phyloP scores from a whole-genome alignment of 1,140 invertebrate species.

The Drosophila triauraria region DNA sequence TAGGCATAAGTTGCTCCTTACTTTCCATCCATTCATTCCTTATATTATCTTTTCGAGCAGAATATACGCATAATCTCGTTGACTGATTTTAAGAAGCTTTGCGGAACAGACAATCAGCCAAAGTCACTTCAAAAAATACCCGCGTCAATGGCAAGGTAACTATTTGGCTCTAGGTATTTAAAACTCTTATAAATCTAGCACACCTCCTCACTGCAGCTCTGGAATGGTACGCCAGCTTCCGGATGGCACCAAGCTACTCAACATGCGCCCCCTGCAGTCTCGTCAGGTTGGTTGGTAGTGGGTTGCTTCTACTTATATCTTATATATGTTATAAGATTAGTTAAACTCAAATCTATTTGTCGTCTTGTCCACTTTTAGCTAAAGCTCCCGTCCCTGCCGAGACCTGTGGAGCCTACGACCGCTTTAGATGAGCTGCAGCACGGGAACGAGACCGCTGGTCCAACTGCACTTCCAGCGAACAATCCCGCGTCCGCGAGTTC shows the following conservation, averaged over 20 bases:
- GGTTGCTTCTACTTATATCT: not conserved
- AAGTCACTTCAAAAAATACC: constrained; percentile 78
- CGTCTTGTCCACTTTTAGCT: constrained; percentile 29
- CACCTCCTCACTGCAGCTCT: constrained; percentile 28
- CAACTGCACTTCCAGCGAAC: constrained; percentile 8
- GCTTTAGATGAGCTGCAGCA: constrained; percentile 51
- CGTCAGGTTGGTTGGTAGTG: constrained; percentile 53
- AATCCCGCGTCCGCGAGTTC: constrained; percentile 41
- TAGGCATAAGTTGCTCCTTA: not conserved
- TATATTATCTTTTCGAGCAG: constrained; percentile 28
- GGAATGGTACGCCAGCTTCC: constrained; percentile 71
- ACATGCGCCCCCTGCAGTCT: constrained; percentile 68
- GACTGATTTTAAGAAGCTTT: constrained; percentile 81
- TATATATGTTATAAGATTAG: not conserved
- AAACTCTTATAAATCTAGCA: not conserved
- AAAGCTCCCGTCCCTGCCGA: constrained; percentile 51
- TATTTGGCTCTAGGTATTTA: not conserved
- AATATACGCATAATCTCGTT: constrained; percentile 82
- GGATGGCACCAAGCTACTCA: constrained; percentile 71
- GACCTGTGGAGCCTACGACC: constrained; percentile 14
- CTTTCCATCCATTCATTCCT: no score
- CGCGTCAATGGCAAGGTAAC: constrained; percentile 67
- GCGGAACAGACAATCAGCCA: constrained; percentile 60
- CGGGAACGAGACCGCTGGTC: constrained; percentile 20
- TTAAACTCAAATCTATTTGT: not conserved